Base-by-base conservation (phyloP, 2,888 invertebrate genomes). In the Mythimna vitellina region DNA sequence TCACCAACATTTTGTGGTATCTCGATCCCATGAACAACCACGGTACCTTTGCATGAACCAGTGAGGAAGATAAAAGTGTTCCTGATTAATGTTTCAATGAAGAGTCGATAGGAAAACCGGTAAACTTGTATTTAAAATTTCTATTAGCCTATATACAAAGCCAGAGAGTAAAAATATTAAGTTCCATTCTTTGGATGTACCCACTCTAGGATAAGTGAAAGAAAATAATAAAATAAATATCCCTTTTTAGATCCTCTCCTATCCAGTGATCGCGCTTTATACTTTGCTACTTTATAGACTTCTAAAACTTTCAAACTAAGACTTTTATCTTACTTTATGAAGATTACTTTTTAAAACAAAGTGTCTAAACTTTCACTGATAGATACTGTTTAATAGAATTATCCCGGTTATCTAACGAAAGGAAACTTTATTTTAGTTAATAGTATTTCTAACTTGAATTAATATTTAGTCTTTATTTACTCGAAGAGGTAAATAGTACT, bases 331-430 rank as follows among this genome's bases (percentile, higher is more conserved):
- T 25, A 9, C 12, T 62, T 56, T 25, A 22, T 56, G n/a, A 14
- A 57, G 4, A 46, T 65, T 63, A 49, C 38, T 7, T 46, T 74
- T 51, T 38, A 29, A 10, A 17, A 0, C 29, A 42, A 63, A 64
- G 22, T 70, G 35, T 58, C 22, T 22, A 46, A 70, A 77, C n/a
- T 75, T 63, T 38, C 32, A 49, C n/a, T n/a, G 1, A 25, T 38
- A 22, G 12, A 12, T 22, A 42, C 42, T 9, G 20, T 8, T 35
- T 17, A 56, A 29, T 32, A 42, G n/a, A 46, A 32, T 12, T 5
- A 10, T 25, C 49, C 51, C 5, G 3, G n/a, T 57, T 68, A 25
- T 51, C 12, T 9, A 17, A 46, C 25, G 20, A 38, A 64, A 32
- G n/a, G 20, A 20, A 25, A 42, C 8, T 61, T 60, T 61, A 42